These are phyloP conservation scores for Recurvirostra avosetta DNA, from an alignment of 2,113 vertebrate genomes.

Conservation along the genomic window DNA sequence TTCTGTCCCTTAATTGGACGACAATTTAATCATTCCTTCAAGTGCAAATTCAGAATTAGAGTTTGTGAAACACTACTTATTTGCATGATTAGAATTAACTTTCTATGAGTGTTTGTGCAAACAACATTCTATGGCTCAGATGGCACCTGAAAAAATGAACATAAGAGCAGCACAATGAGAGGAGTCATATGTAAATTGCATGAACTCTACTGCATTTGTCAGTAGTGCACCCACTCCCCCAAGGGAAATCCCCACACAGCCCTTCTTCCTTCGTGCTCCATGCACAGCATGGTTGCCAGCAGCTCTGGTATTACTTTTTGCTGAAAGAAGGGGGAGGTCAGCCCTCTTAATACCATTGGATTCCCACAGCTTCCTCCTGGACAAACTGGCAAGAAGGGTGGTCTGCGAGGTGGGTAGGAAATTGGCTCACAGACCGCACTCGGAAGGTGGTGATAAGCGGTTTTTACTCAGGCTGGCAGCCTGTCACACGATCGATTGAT, in stretches of 20 bases:
- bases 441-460: not conserved
- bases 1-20: not conserved
- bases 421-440: not conserved
- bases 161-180: not conserved
- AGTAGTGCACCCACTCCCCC: not conserved
- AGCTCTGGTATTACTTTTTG: not conserved
- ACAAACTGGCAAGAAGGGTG: not conserved
- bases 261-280: not conserved
- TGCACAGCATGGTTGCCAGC: not conserved
- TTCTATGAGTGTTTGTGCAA: not conserved
- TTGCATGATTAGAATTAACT: not conserved
- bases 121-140: not conserved
- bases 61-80: not conserved
- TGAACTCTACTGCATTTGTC: not conserved
- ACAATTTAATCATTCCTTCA: not conserved
- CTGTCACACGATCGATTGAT: not conserved
- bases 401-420: not conserved
- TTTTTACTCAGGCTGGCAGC: not conserved
- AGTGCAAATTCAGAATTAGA: not conserved
- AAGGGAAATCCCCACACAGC: not conserved
- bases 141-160: not conserved
- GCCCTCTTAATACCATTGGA: not conserved
- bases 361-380: not conserved
- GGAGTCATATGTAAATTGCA: not conserved
- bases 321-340: not conserved